Conservation (phyloP, 2,113 vertebrate genomes). For the Gopherus evgoodei region DNA sequence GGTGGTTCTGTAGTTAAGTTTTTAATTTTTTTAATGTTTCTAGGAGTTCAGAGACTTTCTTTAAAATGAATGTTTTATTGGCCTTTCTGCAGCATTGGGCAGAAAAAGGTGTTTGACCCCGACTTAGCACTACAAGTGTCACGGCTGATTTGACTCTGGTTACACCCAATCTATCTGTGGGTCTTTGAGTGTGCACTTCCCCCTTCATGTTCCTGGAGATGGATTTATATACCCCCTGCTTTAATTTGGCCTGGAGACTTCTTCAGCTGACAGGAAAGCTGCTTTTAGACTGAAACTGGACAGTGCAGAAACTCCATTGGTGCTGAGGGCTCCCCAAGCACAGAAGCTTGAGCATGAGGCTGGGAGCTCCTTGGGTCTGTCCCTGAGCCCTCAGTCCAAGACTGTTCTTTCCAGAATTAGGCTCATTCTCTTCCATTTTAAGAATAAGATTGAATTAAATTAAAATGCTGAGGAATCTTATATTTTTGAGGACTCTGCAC, state of each 20-base stretch:
- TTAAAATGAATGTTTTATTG: not conserved
- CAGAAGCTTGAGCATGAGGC: not conserved
- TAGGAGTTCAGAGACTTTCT: not conserved
- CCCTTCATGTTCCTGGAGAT: not conserved
- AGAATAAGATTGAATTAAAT: too few relatives aligned
- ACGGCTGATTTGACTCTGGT: not conserved
- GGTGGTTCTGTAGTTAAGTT: not conserved
- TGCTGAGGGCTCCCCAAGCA: not conserved
- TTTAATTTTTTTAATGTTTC: not conserved
- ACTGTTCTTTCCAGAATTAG: not conserved
- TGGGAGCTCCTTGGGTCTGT: not conserved
- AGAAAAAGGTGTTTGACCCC: not conserved
- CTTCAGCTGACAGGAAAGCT: not conserved
- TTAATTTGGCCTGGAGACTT: not conserved
- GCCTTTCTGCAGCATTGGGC: not conserved
- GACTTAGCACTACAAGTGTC: not conserved
- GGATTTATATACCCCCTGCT: not conserved
- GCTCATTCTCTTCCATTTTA: too few relatives aligned
- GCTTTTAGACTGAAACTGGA: not conserved
- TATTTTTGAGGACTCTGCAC: not conserved
- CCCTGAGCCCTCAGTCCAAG: not conserved
- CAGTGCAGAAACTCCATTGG: not conserved
- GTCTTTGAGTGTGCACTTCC: not conserved
- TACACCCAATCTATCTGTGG: too few relatives aligned
- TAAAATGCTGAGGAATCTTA: too few relatives aligned